Conservation (phyloP, 1,140 invertebrate species). For the Holcopasites calliopsidis region DNA sequence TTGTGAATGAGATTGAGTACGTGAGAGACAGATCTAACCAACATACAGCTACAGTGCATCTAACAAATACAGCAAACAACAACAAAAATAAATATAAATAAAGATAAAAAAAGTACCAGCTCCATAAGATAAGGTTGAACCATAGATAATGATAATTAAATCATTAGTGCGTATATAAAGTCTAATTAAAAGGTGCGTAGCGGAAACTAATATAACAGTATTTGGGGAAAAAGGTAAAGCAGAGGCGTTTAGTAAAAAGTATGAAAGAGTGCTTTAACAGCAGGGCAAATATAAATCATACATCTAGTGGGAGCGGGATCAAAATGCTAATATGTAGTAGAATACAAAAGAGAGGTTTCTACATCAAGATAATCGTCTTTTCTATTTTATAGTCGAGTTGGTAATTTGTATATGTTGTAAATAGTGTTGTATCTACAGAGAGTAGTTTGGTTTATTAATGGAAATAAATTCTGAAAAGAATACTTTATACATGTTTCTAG, state of each 20-base stretch:
- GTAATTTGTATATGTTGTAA: background rate
- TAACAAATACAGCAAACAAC: conserved; percentile 80
- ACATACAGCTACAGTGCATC: conserved; percentile 81
- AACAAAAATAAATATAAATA: conserved; percentile 80
- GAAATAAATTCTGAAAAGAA: no score
- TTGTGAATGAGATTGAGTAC: conserved; percentile 77
- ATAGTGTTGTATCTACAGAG: background rate
- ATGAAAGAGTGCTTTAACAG: conserved; percentile 22
- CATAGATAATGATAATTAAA: conserved; percentile 46
- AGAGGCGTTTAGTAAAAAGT: conserved; percentile 53
- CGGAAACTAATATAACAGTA: conserved; percentile 52
- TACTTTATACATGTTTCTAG: background rate
- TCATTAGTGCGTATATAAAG: conserved; percentile 63
- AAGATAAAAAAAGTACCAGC: conserved; percentile 69
- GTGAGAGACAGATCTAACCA: conserved; percentile 79
- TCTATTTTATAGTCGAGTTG: background rate
- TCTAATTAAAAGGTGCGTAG: conserved; percentile 55
- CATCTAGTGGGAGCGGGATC: background rate
- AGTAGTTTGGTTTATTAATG: background rate
- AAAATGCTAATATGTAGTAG: background rate
- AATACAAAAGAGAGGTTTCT: background rate
- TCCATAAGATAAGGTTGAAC: conserved; percentile 70
- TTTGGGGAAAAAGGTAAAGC: conserved; percentile 50
- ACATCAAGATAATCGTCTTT: background rate
- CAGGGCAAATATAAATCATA: conserved; percentile 1